Percentiles rank a stretch among this genome's conserved stretches.
Evolutionary conservation across 2,113 vertebrate species (phyloP).

Genomic region (Erythrolamprus reginae): DNA sequence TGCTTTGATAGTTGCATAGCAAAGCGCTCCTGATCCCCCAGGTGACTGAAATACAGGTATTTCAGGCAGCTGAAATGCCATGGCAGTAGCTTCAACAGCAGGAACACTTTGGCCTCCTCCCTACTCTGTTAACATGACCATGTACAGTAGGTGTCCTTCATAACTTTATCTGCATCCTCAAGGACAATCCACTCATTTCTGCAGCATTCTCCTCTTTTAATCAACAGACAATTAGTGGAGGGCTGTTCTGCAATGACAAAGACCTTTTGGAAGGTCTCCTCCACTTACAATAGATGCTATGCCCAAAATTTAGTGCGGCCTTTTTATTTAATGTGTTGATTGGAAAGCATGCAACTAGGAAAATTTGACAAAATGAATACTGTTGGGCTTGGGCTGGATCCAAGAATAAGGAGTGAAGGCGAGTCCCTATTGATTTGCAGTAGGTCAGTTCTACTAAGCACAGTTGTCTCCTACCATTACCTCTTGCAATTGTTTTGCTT

Average conservation of each 20-base stretch:
- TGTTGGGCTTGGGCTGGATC: neutral
- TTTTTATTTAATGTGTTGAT: neutral
- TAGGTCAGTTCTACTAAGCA: neutral
- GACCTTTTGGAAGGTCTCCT: neutral
- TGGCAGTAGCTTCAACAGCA: neutral
- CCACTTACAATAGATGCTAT: neutral
- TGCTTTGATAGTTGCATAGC: neutral
- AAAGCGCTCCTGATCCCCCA: neutral
- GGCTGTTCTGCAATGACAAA: neutral
- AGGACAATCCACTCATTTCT: neutral
- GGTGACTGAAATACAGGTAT: neutral
- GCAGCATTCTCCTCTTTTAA: neutral
- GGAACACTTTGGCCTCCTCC: neutral
- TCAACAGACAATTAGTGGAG: neutral
- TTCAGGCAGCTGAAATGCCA: neutral
- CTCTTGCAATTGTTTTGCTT: neutral
- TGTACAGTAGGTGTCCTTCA: neutral
- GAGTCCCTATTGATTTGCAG: neutral
- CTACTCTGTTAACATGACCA: neutral
- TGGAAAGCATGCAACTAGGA: neutral
- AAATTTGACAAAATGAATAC: neutral
- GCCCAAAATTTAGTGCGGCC: neutral
- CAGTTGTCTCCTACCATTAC: neutral
- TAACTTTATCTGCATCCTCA: too few relatives aligned
- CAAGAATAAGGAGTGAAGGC: neutral